These are phyloP conservation scores for Sprattus sprattus DNA, from an alignment of 2,113 vertebrate genomes.

Conservation along the genomic window DNA sequence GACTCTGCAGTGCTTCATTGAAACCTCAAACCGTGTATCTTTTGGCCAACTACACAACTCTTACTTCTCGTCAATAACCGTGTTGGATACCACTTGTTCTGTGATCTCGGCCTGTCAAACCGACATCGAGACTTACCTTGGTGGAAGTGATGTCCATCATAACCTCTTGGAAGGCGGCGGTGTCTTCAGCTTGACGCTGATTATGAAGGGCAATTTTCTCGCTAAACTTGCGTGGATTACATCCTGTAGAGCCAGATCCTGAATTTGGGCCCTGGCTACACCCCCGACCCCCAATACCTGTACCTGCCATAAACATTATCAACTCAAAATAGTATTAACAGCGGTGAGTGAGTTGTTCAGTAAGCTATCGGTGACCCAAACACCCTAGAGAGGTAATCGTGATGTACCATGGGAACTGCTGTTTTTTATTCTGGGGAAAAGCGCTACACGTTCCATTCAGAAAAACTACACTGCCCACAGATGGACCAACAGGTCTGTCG, in stretches of 20 bases:
- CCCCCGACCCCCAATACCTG: slow-evolving; percentile 66
- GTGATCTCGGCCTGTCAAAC: slow-evolving; percentile 10
- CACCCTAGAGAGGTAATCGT: slow-evolving; percentile 32
- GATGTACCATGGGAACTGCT: slow-evolving; percentile 31
- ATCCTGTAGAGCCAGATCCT: slow-evolving; percentile 57
- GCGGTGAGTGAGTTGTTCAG: slow-evolving; percentile 21
- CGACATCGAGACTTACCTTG: slow-evolving; percentile 66
- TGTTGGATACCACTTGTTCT: not conserved
- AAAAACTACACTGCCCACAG: slow-evolving; percentile 9
- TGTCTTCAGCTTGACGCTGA: slow-evolving; percentile 82
- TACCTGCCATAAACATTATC: slow-evolving; percentile 73
- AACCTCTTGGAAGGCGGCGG: slow-evolving; percentile 83
- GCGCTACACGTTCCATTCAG: not conserved
- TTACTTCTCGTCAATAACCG: not conserved
- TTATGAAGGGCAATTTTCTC: slow-evolving; percentile 82
- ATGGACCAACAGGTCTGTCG: not conserved
- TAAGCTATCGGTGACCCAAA: slow-evolving; percentile 39
- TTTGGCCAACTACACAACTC: not conserved
- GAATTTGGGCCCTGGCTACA: slow-evolving; percentile 59
- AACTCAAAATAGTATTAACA: slow-evolving; percentile 13
- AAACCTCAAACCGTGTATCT: not conserved
- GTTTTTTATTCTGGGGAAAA: not conserved
- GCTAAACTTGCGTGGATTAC: slow-evolving; percentile 81
- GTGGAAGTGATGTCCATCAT: slow-evolving; percentile 82
- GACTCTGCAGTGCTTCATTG: not conserved